These are phyloP conservation scores for Aeoliscus strigatus DNA, from an alignment of 2,797 vertebrate genomes.

Conservation along the genomic window DNA sequence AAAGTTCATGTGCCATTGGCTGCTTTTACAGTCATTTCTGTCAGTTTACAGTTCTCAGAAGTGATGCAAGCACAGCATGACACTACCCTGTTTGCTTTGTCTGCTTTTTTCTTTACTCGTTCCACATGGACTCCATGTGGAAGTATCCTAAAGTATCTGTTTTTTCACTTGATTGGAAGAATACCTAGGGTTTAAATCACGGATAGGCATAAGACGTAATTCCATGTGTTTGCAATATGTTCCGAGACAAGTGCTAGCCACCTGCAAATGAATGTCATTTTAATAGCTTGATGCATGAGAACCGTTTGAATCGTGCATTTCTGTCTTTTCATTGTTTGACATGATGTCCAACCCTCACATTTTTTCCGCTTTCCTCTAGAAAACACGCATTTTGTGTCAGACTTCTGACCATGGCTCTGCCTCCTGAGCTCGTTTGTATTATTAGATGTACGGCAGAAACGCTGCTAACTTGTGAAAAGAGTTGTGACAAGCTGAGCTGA, in stretches of 20 bases:
- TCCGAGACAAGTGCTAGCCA: constrained; percentile 68
- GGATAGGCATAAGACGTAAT: constrained; percentile 66
- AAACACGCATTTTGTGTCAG: constrained; percentile 71
- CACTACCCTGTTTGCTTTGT: constrained; percentile 40
- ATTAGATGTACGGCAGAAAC: constrained; percentile 34
- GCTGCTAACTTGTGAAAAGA: constrained; percentile 25
- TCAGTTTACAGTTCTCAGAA: constrained; percentile 34
- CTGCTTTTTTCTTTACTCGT: constrained; percentile 32
- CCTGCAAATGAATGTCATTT: constrained; percentile 73
- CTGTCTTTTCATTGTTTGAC: constrained; percentile 69
- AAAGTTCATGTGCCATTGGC: constrained; percentile 7
- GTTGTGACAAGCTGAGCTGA: too few relatives aligned
- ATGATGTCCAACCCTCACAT: constrained; percentile 63
- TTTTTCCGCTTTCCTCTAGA: constrained; percentile 56
- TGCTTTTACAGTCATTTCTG: constrained; percentile 10
- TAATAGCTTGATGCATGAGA: constrained; percentile 70
- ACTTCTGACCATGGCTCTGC: constrained; percentile 59
- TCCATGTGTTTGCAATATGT: constrained; percentile 76
- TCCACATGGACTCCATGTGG: constrained; percentile 56
- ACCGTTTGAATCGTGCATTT: constrained; percentile 71
- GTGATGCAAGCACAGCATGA: constrained; percentile 37
- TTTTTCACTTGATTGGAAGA: constrained; percentile 56
- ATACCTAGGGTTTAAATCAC: constrained; percentile 70
- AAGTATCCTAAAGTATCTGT: constrained; percentile 50
- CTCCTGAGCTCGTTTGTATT: constrained; percentile 33